phyloP scores from a whole-genome alignment of 2,113 vertebrate species.

The Gobiocypris rarus region DNA sequence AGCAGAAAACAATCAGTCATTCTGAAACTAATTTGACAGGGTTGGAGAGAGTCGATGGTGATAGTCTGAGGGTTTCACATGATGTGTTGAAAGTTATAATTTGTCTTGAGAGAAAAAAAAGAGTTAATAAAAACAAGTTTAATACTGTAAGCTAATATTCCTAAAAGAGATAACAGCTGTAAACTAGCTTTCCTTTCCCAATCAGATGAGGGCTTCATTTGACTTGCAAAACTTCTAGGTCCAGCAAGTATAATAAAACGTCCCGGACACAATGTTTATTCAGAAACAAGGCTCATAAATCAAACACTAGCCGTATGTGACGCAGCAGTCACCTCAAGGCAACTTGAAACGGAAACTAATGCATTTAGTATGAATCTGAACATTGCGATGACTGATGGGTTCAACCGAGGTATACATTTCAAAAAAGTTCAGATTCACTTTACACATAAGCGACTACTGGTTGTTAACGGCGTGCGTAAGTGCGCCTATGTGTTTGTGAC shows the following conservation, averaged over 20 bases:
- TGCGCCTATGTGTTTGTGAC: constrained; percentile 9
- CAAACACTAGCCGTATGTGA: not conserved
- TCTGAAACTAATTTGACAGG: not conserved
- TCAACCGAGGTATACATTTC: not conserved
- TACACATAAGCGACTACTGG: not conserved
- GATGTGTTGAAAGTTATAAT: not conserved
- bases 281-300: constrained; percentile 21
- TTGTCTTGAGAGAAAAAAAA: not conserved
- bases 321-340: constrained; percentile 26
- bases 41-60: not conserved
- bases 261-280: not conserved
- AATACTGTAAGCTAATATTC: not conserved
- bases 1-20: constrained; percentile 20
- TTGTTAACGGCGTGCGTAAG: not conserved
- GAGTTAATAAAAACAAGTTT: not conserved
- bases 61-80: not conserved
- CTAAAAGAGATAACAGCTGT: not conserved
- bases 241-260: not conserved
- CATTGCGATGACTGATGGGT: not conserved
- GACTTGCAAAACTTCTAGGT: not conserved
- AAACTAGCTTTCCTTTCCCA: not conserved
- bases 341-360: constrained; percentile 28
- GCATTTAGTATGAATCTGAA: constrained; percentile 32
- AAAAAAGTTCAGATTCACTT: constrained; percentile 13
- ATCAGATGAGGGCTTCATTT: not conserved